Evolutionary conservation across 37 sponge, comb jelly and placozoan species (phyloP).

Genomic region (Aplysina aerophoba): DNA sequence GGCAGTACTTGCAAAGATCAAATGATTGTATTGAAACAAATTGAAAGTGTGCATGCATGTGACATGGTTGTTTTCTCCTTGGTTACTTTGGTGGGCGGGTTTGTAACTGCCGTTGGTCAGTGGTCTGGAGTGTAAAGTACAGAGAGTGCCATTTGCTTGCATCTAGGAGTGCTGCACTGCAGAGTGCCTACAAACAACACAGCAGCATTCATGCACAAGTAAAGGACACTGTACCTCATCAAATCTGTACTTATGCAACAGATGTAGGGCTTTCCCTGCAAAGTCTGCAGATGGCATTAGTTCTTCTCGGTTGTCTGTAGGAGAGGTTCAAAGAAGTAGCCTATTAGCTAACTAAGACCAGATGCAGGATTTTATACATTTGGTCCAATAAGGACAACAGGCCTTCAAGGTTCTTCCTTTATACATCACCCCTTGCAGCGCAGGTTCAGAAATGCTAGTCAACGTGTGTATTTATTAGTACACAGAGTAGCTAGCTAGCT

Average conservation of each 20-base stretch:
- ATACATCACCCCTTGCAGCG: no score
- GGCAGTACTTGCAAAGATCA: constrained; percentile 8
- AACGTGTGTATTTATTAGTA: background rate
- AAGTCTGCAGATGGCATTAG: constrained; percentile 32
- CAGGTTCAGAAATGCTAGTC: no score
- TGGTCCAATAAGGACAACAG: no score
- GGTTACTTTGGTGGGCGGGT: background rate
- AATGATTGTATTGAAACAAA: background rate
- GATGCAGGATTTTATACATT: no score
- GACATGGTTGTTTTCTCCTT: background rate
- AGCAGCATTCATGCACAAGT: background rate
- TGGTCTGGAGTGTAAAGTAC: background rate
- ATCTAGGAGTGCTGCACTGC: background rate
- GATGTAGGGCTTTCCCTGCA: constrained; percentile 21
- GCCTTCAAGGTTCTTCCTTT: no score
- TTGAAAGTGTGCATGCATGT: background rate
- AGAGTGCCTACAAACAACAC: background rate
- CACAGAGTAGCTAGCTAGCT: background rate
- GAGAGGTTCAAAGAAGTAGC: background rate
- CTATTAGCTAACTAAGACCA: no score
- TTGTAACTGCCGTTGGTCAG: background rate
- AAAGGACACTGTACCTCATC: constrained; percentile 30
- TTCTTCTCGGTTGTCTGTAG: constrained; percentile 35
- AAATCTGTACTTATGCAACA: constrained; percentile 52
- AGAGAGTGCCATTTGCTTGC: background rate